phyloP scores from a whole-genome alignment of 2,888 invertebrate species.

The Geotrupes spiniger region DNA sequence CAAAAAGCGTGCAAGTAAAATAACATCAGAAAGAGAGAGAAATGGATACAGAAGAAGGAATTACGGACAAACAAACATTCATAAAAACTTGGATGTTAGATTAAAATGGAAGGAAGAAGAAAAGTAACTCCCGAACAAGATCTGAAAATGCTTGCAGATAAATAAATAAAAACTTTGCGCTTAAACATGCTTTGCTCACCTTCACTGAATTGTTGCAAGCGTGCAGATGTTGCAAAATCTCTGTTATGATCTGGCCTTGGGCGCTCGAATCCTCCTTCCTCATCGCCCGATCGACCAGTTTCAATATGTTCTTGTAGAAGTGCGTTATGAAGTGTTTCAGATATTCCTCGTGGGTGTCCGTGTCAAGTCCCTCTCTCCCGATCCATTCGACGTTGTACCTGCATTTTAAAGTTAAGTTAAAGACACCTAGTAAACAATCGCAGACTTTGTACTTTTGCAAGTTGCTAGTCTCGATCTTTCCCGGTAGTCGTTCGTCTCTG shows the following conservation, averaged over 20 bases:
- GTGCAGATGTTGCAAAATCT: slow-evolving; percentile 91
- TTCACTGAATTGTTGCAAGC: slow-evolving; percentile 92
- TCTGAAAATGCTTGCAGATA: too few relatives aligned
- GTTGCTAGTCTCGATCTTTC: slow-evolving; percentile 85
- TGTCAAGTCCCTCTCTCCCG: slow-evolving; percentile 89
- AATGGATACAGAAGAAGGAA: too few relatives aligned
- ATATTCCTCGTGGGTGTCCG: slow-evolving; percentile 91
- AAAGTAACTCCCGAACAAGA: too few relatives aligned
- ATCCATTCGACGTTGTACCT: slow-evolving; percentile 97
- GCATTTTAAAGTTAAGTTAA: slow-evolving; percentile 23
- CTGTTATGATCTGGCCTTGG: slow-evolving; percentile 90
- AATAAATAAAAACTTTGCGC: too few relatives aligned
- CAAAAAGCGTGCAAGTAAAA: too few relatives aligned
- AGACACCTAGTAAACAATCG: slow-evolving; percentile 9
- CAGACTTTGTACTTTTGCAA: slow-evolving; percentile 72
- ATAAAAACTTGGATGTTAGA: too few relatives aligned
- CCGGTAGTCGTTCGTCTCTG: slow-evolving; percentile 84
- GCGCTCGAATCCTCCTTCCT: slow-evolving; percentile 92
- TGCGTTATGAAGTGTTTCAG: slow-evolving; percentile 91
- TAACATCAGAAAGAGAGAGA: too few relatives aligned
- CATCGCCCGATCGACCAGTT: slow-evolving; percentile 92
- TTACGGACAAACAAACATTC: too few relatives aligned
- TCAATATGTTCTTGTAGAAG: slow-evolving; percentile 89
- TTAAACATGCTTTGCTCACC: slow-evolving; percentile 45
- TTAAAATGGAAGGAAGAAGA: too few relatives aligned